Evolutionary conservation across 1,140 invertebrate species (phyloP).

Genomic region (Drosophila pallidifrons): DNA sequence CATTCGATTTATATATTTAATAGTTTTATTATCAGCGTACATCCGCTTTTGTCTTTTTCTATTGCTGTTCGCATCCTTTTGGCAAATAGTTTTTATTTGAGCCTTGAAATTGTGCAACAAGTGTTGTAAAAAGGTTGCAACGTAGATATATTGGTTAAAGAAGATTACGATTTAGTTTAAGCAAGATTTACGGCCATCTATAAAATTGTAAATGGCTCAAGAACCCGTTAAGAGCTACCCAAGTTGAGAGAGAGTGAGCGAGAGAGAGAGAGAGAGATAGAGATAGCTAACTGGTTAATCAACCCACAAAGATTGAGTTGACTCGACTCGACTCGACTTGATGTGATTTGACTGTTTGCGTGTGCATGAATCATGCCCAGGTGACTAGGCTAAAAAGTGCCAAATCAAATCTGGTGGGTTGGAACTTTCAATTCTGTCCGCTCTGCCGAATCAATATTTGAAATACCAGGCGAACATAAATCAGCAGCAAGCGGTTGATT

Average conservation of each 20-base stretch:
- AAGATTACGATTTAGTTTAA: slow-evolving; percentile 3
- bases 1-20: too few species aligned
- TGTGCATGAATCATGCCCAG: slow-evolving; percentile 44
- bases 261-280: too few species aligned
- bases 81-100: too few species aligned
- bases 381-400: slow-evolving; percentile 33
- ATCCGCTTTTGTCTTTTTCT: too few species aligned
- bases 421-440: too few species aligned
- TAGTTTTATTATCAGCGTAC: too few species aligned
- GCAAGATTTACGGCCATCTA: neutral
- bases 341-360: slow-evolving; percentile 20
- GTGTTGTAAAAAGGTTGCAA: neutral
- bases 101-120: slow-evolving; percentile 2
- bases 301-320: slow-evolving; percentile 37
- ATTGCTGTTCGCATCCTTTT: too few species aligned
- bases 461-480: too few species aligned
- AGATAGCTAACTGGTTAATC: slow-evolving; percentile 35
- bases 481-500: too few species aligned
- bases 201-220: neutral
- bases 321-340: neutral
- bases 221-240: neutral
- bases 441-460: too few species aligned
- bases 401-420: too few species aligned
- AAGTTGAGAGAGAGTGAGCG: slow-evolving; percentile 16
- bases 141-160: neutral